Evolutionary conservation across 37 sponge, comb jelly and placozoan genomes (phyloP).

Genomic region (Oscarella lobularis): DNA sequence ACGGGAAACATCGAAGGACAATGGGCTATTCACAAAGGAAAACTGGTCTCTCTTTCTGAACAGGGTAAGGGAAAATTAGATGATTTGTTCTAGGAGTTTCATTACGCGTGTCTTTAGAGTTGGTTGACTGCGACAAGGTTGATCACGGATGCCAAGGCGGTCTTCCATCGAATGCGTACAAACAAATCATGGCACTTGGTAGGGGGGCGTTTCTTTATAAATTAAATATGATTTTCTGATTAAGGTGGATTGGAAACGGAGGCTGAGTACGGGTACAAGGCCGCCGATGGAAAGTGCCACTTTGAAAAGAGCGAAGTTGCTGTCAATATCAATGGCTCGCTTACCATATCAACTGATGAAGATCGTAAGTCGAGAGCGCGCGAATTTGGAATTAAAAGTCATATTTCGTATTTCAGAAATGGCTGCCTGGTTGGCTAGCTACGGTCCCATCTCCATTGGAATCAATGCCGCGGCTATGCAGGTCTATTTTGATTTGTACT

Average conservation of each 20-base stretch:
- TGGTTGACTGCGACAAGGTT: slow-evolving; percentile 26
- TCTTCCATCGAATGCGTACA: slow-evolving; percentile 19
- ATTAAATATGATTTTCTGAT: too few species aligned
- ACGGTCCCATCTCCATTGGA: slow-evolving; percentile 20
- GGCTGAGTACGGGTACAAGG: slow-evolving; percentile 22
- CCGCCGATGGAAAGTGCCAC: slow-evolving; percentile 12
- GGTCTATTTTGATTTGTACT: too few species aligned
- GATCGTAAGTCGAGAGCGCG: too few species aligned
- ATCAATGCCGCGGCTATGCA: slow-evolving; percentile 19
- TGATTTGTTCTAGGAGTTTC: too few species aligned
- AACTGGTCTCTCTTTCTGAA: slow-evolving; percentile 18
- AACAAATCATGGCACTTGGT: slow-evolving; percentile 12
- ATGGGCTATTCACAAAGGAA: slow-evolving; percentile 10
- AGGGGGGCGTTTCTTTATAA: too few species aligned
- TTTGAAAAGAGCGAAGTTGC: slow-evolving; percentile 15
- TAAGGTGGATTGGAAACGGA: slow-evolving; percentile 22
- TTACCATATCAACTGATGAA: slow-evolving; percentile 14
- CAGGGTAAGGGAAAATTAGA: too few species aligned
- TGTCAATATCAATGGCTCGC: slow-evolving; percentile 1
- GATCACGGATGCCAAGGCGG: slow-evolving; percentile 33
- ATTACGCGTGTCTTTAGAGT: too few species aligned
- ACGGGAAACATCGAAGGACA: slow-evolving; percentile 31
- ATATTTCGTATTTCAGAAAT: too few species aligned
- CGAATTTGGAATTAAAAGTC: too few species aligned
- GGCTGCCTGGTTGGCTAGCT: slow-evolving; percentile 1